A percentile compares a stretch with the other conserved stretches of the same genome.
phyloP scores from a whole-genome alignment of 2,888 invertebrate species.

The Cryptocephalus primarius region DNA sequence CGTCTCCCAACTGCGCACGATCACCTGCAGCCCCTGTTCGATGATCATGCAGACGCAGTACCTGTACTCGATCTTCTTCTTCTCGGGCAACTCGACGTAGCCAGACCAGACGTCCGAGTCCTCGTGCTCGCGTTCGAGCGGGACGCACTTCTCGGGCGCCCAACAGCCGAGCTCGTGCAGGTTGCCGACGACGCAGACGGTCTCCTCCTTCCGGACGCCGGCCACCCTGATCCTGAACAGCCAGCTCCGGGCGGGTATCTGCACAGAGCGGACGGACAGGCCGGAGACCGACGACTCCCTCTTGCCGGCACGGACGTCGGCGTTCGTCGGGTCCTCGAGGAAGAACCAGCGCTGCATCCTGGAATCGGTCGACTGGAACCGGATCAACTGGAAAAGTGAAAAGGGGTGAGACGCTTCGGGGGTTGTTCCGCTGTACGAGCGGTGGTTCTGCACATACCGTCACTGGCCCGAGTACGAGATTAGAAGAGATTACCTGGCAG shows the following conservation, averaged over 20 bases:
- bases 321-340: slow-evolving; percentile 43
- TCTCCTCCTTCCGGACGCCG: slow-evolving; percentile 47
- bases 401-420: too few species aligned
- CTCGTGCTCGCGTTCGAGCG: slow-evolving; percentile 41
- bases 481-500: too few species aligned
- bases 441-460: too few species aligned
- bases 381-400: not conserved
- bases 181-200: slow-evolving; percentile 60
- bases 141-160: slow-evolving; percentile 49
- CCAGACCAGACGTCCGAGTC: slow-evolving; percentile 51
- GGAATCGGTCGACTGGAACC: slow-evolving; percentile 4
- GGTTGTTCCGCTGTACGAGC: too few species aligned
- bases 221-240: slow-evolving; percentile 45
- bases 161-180: slow-evolving; percentile 59
- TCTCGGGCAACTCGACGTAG: slow-evolving; percentile 53
- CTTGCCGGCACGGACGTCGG: slow-evolving; percentile 30
- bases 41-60: slow-evolving; percentile 66
- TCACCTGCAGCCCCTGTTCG: slow-evolving; percentile 45
- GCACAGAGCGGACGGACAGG: slow-evolving; percentile 11
- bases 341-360: slow-evolving; percentile 58
- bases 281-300: slow-evolving; percentile 13
- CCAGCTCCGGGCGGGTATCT: slow-evolving; percentile 32
- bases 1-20: slow-evolving; percentile 75
- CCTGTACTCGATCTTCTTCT: slow-evolving; percentile 58
- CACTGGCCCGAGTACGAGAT: too few species aligned